Evolutionary conservation across 1,140 invertebrate genomes (phyloP).

Genomic region (Heterodera carotae): DNA sequence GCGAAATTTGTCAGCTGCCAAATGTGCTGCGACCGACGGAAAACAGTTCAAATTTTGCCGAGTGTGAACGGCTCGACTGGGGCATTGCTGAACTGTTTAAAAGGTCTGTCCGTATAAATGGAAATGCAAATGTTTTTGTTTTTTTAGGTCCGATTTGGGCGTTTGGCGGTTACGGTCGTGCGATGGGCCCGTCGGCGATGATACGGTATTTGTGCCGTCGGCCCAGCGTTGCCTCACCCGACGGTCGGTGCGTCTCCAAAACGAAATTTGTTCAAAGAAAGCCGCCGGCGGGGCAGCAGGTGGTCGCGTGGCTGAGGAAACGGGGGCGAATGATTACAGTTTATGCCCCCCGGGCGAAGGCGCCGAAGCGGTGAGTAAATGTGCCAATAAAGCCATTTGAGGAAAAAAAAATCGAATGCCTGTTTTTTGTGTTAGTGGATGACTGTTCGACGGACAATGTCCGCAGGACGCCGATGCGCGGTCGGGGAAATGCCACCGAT

Average conservation of each 20-base stretch:
- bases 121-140: no score
- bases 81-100: background rate
- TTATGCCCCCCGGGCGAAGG: constrained; percentile 46
- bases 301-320: constrained; percentile 42
- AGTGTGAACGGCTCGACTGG: constrained; percentile 19
- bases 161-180: background rate
- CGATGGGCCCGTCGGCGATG: background rate
- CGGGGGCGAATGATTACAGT: constrained; percentile 46
- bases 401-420: background rate
- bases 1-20: constrained; percentile 29
- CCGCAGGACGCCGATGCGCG: background rate
- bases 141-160: background rate
- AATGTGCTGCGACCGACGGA: constrained; percentile 19
- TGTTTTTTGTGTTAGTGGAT: constrained; percentile 21
- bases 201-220: constrained; percentile 55
- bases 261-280: constrained; percentile 38
- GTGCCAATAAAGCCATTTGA: no score
- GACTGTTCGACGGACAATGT: constrained; percentile 20
- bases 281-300: no score
- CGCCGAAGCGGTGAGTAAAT: constrained; percentile 31
- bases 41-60: constrained; percentile 18
- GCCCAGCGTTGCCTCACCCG: constrained; percentile 58
- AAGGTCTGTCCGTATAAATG: no score
- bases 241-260: constrained; percentile 56
- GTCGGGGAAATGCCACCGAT: constrained; percentile 7